Conservation (phyloP, 1,140 invertebrate species). For the Trinorchestia longiramus region DNA sequence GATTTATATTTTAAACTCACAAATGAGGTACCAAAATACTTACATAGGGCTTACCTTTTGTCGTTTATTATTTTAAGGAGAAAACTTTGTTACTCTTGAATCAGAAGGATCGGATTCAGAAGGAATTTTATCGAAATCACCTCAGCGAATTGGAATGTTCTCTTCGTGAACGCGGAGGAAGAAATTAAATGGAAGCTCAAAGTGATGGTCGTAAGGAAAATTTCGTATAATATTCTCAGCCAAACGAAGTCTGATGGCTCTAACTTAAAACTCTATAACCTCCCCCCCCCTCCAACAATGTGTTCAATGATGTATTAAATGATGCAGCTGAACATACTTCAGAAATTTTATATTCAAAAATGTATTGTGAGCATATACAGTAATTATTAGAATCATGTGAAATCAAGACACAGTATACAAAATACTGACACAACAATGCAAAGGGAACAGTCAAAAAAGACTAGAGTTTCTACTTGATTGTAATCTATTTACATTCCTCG, state of each 20-base stretch:
- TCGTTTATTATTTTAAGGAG: no score
- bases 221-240: neutral
- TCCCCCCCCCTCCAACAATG: neutral
- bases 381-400: neutral
- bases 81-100: no score
- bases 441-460: neutral
- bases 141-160: no score
- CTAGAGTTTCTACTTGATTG: neutral
- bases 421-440: neutral
- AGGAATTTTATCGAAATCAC: no score
- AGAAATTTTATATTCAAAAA: neutral
- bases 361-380: neutral
- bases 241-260: neutral
- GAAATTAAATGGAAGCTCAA: no score
- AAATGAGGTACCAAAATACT: no score
- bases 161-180: no score
- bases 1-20: no score
- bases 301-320: neutral
- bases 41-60: no score
- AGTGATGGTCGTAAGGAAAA: no score
- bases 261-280: neutral
- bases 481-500: neutral
- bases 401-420: neutral
- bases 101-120: no score
- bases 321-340: neutral